Evolutionary conservation across 2,113 vertebrate species (phyloP).

Genomic region (Coracopsis vasa): DNA sequence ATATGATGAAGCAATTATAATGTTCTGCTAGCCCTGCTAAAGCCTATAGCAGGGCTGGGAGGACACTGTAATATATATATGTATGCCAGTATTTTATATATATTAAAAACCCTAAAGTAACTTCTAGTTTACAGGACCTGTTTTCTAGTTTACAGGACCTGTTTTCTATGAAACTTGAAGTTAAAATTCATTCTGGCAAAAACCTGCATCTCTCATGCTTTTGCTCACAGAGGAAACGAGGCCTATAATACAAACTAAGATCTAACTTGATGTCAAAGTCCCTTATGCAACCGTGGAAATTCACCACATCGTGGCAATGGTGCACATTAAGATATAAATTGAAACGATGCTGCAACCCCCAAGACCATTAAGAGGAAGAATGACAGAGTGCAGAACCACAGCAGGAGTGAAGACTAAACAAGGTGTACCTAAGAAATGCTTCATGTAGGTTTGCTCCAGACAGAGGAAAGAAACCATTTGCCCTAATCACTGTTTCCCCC

Average conservation of each 20-base stretch:
- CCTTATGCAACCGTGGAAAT: accelerated
- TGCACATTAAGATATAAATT: not conserved
- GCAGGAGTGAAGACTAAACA: not conserved
- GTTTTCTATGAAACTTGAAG: not conserved
- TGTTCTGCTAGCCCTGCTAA: not conserved
- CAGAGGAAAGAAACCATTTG: not conserved
- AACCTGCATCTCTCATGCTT: not conserved
- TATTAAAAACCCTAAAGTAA: not conserved
- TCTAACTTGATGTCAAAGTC: not conserved
- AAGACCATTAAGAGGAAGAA: not conserved
- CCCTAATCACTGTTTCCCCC: not conserved
- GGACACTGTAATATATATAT: not conserved
- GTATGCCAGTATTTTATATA: not conserved
- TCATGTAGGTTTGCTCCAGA: not conserved
- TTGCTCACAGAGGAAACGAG: not conserved
- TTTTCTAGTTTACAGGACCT: not conserved
- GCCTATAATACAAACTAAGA: not conserved
- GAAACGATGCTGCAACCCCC: not conserved
- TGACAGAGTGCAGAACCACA: not conserved
- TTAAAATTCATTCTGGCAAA: not conserved
- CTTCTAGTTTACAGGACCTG: not conserved
- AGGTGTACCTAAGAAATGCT: not conserved
- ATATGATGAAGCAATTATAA: not conserved
- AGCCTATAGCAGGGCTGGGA: not conserved
- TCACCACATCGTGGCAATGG: not conserved